A percentile compares a stretch with the other conserved stretches of the same genome.
phyloP scores from a whole-genome alignment of 1,140 invertebrate species.

The Heliconius himera region DNA sequence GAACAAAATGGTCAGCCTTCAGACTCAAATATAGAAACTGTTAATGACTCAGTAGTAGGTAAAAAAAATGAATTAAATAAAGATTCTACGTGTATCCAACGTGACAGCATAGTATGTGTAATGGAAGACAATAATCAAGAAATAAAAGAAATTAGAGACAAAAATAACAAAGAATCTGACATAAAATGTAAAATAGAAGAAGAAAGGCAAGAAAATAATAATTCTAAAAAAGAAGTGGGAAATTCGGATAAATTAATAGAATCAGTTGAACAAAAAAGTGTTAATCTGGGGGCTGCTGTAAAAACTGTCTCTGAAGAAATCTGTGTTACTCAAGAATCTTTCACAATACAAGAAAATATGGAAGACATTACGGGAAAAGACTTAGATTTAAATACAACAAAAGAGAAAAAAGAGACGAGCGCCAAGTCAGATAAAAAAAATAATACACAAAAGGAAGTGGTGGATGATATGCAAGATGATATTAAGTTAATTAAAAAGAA shows the following conservation, averaged over 20 bases:
- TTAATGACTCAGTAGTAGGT: background rate
- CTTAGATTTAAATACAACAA: background rate
- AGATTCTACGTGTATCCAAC: background rate
- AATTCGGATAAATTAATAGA: background rate
- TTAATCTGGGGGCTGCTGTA: background rate
- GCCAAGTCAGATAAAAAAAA: background rate
- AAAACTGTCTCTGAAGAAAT: background rate
- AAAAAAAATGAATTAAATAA: background rate
- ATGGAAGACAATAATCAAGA: background rate
- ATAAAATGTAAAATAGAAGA: background rate
- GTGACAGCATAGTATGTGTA: background rate
- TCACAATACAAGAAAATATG: background rate
- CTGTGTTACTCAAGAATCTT: background rate
- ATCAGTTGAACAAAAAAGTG: background rate
- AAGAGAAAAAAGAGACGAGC: background rate
- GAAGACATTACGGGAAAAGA: background rate
- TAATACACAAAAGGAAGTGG: background rate
- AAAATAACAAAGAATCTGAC: background rate
- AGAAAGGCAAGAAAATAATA: background rate
- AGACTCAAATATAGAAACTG: background rate
- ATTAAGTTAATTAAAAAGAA: background rate
- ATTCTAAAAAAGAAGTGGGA: background rate
- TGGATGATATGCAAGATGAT: background rate
- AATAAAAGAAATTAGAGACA: background rate
- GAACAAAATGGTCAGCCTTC: background rate